Base-by-base conservation (phyloP, 2,113 vertebrate species). In the Natator depressus region DNA sequence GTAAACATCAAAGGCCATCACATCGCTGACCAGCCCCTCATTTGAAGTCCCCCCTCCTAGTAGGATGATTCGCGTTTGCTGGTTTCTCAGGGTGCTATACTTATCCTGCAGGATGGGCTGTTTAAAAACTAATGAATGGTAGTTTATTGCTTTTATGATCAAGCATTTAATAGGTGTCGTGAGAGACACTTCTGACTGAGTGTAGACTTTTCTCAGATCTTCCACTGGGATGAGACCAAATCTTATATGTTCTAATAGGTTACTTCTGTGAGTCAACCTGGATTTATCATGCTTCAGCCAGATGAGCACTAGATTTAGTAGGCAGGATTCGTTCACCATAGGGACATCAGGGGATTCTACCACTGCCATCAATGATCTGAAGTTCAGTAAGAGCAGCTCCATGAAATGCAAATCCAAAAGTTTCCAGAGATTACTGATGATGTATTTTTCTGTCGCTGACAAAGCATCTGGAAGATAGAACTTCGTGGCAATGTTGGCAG, bases 81-180 rank as follows among this genome's bases (percentile, higher is more conserved):
- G 97, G 25, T 96, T 98, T 93, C 99, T 98, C 55, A 99, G 92
- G 0, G 96, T 99, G 1, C 98, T 98, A 95, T 98, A 99, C 54
- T 97, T 98, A 80, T 97, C 98, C 96, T 99, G 99, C 80, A 98
- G 81, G 57, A 99, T 96, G 25, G 99, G 99, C 95, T 99, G 99
- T 69, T 98, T 98, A 46, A 98, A 96, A n/a, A 98, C 97, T 38
- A 98, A 93, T 25, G 94, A 90, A 92, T 99, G 99, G 96, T 99
- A 99, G 92, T 98, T 99, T 94, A 99, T 94, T 13, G 99, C 99
- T 93, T 99, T 99, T 69, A 99, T 99, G 91, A 99, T 98, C 93
- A 99, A 98, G 89, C 99, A 98, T 87, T 99, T 98, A 81, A 99
- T 98, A 4, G 98, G 94, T 6, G 99, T 97, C 0, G 99, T 99